Evolutionary conservation across 2,888 invertebrate genomes (phyloP), one percentile per base, ranked within the genome.

Genomic region (Ferdinandea cuprea): DNA sequence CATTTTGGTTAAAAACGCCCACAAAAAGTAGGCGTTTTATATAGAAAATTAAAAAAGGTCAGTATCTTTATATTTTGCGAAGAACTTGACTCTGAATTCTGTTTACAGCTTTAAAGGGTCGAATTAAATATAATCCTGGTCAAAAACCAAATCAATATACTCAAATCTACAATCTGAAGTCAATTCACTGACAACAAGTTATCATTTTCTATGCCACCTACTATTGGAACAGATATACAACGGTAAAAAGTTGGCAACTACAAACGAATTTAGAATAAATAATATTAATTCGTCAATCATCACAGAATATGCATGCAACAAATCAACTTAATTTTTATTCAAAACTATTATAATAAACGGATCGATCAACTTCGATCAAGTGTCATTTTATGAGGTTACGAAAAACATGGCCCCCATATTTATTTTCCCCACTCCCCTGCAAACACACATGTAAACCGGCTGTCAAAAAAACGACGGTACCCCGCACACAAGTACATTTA

Each of bases 331-430:
- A 2, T 48, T 30, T 21, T 11, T 37, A 13, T 8, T 11, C 8
- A 21, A 50, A 58, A 25, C 25, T n/a, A 46, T 13, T 9, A 9
- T 7, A 15, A 7, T 19, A 58, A 28, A 42, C 61, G 48, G 32
- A 71, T 71, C 77, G 71, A 81, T 77, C 77, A 76, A 77, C 52
- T 71, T 61, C 52, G 54, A 72, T 77, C 46, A 80, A 71, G 7
- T 71, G 71, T 48, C 40, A 81, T 40, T 35, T 58, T 81, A 46
- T 52, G 44, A 71, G 80, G 58, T 74, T 74, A 69, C 42, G 54
- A 11, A 17, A 61, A 68, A 68, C 54, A 68, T 59, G 69, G 52
- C 69, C 65, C 56, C 61, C 44, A 21, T 30, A 61, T 17, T 19
- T 44, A 65, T n/a, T 21, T 68, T 32, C 5, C 1, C 19, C 56